A percentile compares a stretch with the other conserved stretches of the same genome.
phyloP scores from a whole-genome alignment of 1,140 invertebrate genomes.

The Latrodectus geometricus region DNA sequence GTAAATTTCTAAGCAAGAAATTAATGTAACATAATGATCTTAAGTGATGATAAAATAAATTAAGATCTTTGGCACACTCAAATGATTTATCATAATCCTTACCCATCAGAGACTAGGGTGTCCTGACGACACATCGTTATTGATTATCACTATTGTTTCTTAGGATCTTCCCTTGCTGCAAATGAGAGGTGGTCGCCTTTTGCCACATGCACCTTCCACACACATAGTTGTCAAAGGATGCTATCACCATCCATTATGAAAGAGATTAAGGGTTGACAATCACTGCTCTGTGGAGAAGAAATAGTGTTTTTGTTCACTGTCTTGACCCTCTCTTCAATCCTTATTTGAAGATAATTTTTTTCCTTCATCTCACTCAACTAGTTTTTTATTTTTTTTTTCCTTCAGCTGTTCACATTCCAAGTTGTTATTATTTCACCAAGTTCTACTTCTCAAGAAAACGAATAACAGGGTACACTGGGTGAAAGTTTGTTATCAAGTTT shows the following conservation, averaged over 20 bases:
- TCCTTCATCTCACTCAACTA: no score
- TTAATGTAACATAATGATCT: not conserved
- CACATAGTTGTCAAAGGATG: not conserved
- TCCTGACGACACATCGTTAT: not conserved
- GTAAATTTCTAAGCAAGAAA: no score
- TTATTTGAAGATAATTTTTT: no score
- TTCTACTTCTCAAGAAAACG: no score
- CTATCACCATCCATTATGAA: not conserved
- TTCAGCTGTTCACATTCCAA: no score
- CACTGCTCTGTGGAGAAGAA: not conserved
- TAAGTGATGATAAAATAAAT: not conserved
- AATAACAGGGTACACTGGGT: no score
- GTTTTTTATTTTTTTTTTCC: no score
- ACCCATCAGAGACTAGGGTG: not conserved
- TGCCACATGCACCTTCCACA: not conserved
- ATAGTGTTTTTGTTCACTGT: not conserved
- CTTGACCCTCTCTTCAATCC: no score
- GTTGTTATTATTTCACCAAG: no score
- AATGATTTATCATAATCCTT: conserved; percentile 2
- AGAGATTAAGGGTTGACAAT: conserved; percentile 2
- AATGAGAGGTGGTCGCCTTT: not conserved
- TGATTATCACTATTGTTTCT: conserved; percentile 8
- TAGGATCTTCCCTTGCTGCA: not conserved
- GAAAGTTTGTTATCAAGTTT: no score
- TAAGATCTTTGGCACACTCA: not conserved